Percentiles rank a stretch among this genome's conserved stretches.
Conservation (phyloP, 2,888 invertebrate species). For the Ferrisia virgata region DNA sequence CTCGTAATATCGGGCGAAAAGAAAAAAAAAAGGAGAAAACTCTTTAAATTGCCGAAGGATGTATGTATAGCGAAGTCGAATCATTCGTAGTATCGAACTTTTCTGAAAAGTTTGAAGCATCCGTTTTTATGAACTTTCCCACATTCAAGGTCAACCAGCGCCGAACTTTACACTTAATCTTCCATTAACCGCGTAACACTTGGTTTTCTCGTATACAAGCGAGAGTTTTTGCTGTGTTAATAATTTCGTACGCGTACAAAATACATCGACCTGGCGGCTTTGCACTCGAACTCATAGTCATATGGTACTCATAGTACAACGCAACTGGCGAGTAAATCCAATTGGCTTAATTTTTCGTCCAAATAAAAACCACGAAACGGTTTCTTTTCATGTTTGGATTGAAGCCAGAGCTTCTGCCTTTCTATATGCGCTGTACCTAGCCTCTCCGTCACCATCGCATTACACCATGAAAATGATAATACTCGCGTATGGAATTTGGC, state of each 20-base stretch:
- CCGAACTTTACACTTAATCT: not conserved
- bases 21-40: too few relatives aligned
- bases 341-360: not conserved
- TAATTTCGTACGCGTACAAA: not conserved
- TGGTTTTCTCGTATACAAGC: too few relatives aligned
- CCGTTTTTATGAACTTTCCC: not conserved
- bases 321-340: not conserved
- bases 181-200: too few relatives aligned
- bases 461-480: not conserved
- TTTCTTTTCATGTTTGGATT: not conserved
- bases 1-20: too few relatives aligned
- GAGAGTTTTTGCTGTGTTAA: not conserved
- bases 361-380: not conserved
- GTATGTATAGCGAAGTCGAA: too few relatives aligned
- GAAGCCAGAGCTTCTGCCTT: not conserved
- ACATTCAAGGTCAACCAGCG: not conserved
- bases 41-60: not conserved
- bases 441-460: not conserved
- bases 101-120: not conserved
- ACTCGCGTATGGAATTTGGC: not conserved
- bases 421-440: not conserved
- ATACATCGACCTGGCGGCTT: not conserved
- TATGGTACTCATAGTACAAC: not conserved
- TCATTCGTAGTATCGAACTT: not conserved
- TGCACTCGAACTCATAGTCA: not conserved